Evolutionary conservation across 2,113 vertebrate species (phyloP), one percentile per base, ranked within the genome.

Genomic region (Sapajus apella): DNA sequence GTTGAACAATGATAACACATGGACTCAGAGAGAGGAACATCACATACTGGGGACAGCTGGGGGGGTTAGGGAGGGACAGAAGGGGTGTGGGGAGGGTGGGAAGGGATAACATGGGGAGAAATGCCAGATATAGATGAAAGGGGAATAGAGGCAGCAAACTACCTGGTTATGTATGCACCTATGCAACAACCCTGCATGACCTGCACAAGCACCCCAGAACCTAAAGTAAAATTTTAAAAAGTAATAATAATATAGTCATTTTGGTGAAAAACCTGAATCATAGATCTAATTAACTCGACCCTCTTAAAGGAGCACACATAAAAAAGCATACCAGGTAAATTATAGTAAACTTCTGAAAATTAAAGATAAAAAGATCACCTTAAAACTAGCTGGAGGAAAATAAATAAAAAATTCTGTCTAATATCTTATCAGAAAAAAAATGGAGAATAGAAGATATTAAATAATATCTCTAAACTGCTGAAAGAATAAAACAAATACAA

Each of bases 201-300:
- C 50, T 50, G 50, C 13, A 50, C 50, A 50, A 16, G 50, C 16
- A 50, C 50, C 50, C 50, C 50, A 50, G 50, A 50, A 50, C 50
- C 50, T 50, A 50, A 50, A 16, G 50, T 4, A 52, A 52, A 52
- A 52, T 16, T 14, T 14, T 58, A 90, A 82, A 52, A 40, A 40
- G 37, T 40, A 40, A 40, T 40, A 96, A 61, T 32, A 75, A 79
- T 37, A 70, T 45, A 3, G 17, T 20, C 47, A 76, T 83, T 85
- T 95, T 61, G 27, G 52, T 87, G 16, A 79, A 73, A 96, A 86
- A 52, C 18, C 82, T 64, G 32, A 91, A 95, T 47, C 75, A 45
- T 5, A 75, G 17, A 47, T 66, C 45, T 17, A 81, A 27, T 70
- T 83, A 68, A 82, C 2, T 86, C 47, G 27, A 93, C 27, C 16